Evolutionary conservation across 1,140 invertebrate genomes (phyloP).

Genomic region (Bombus ignitus): DNA sequence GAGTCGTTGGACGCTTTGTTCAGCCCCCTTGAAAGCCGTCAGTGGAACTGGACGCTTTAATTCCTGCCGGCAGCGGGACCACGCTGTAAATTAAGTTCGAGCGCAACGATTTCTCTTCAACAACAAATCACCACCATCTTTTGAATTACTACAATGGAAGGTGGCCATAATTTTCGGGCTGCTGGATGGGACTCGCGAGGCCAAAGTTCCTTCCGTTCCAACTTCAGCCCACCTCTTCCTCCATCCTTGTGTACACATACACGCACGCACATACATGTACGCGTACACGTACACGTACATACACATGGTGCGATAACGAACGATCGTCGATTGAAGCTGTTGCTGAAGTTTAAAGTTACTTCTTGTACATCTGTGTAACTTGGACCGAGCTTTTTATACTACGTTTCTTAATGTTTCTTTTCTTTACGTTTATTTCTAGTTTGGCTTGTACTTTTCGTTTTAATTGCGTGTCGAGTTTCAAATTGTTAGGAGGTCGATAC

Average conservation of each 20-base stretch:
- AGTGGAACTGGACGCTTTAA: slow-evolving; percentile 16
- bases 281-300: not conserved
- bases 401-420: not conserved
- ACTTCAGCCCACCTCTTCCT: not conserved
- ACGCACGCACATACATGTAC: not conserved
- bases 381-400: not conserved
- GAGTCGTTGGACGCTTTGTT: not conserved
- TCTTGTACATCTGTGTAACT: not conserved
- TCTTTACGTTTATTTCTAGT: not conserved
- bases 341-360: not conserved
- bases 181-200: slow-evolving; percentile 48
- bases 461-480: not conserved
- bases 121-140: slow-evolving; percentile 49
- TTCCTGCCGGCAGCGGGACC: not conserved
- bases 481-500: not conserved
- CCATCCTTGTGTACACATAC: not conserved
- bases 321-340: slow-evolving; percentile 27
- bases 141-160: slow-evolving; percentile 46
- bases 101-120: slow-evolving; percentile 45
- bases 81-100: slow-evolving; percentile 37
- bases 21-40: not conserved
- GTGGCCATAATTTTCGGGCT: slow-evolving; percentile 38
- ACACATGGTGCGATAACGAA: slow-evolving; percentile 1
- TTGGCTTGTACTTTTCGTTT: not conserved
- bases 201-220: slow-evolving; percentile 37